phyloP scores from a whole-genome alignment of 2,888 invertebrate species.

The Tromatobia lineatoria region DNA sequence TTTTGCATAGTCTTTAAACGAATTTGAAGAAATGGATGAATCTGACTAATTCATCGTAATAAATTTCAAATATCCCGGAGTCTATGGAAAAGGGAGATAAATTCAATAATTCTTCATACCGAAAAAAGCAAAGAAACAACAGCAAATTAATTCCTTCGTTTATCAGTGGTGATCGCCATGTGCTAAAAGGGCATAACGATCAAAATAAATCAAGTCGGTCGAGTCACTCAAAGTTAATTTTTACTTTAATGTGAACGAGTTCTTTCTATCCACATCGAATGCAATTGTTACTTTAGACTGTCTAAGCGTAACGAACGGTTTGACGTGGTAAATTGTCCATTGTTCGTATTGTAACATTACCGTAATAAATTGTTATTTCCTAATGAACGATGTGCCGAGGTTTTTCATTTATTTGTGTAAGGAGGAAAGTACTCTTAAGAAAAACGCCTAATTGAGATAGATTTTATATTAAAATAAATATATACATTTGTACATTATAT shows the following conservation, averaged over 20 bases:
- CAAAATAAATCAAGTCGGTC: constrained; percentile 27
- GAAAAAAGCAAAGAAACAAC: not conserved
- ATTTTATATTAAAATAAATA: constrained; percentile 63
- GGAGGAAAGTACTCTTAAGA: constrained; percentile 20
- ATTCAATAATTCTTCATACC: not conserved
- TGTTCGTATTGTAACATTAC: constrained; percentile 79
- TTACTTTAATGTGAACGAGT: constrained; percentile 53
- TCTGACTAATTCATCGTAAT: constrained; percentile 51
- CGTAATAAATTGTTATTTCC: constrained; percentile 79
- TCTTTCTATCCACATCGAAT: constrained; percentile 63
- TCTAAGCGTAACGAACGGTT: constrained; percentile 70
- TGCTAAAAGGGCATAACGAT: constrained; percentile 44
- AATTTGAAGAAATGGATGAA: constrained; percentile 21
- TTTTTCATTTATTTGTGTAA: not conserved
- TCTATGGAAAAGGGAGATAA: constrained; percentile 35
- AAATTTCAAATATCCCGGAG: constrained; percentile 55
- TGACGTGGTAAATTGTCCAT: constrained; percentile 74
- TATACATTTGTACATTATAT: constrained; percentile 62
- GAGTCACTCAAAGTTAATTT: constrained; percentile 32
- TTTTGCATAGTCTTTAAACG: constrained; percentile 83
- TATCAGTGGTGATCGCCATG: constrained; percentile 33
- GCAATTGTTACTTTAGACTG: constrained; percentile 78
- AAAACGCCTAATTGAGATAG: not conserved
- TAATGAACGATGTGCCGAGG: constrained; percentile 75
- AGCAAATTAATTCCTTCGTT: constrained; percentile 18